Evolutionary conservation across 2,797 vertebrate species (phyloP), one percentile per base, ranked within the genome.

Genomic region (Anolis apletophallus): DNA sequence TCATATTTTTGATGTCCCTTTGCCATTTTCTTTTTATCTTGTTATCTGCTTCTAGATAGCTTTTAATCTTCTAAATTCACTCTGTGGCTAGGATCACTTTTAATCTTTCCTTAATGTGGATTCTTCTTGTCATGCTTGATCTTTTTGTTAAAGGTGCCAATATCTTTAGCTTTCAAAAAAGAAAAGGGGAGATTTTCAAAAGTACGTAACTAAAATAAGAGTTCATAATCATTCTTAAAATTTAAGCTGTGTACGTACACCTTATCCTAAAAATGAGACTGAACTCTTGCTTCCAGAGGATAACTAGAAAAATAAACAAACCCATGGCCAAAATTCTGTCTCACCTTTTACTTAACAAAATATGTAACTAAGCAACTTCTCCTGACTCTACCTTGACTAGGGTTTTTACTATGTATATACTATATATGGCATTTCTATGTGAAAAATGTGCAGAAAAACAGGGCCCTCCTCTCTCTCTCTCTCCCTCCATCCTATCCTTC

Each of bases 51-150:
- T 93, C 87, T 81, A 75, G 87, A 93, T 88, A 92, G 81, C 52
- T 93, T 94, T 94, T 92, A 89, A 85, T 94, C 88, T 92, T 95
- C 88, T 91, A 94, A 94, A 92, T 80, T 81, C 75, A 71, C 59
- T 86, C 68, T 55, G 69, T 82, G 87, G 84, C 81, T 78, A 71
- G 79, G 64, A 2, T 64, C 59, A 91, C 74, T 95, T 94, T 95
- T 93, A 92, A 95, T 94, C 89, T 91, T 94, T 34, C 1, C 16
- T 89, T 90, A 88, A 52, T 64, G 79, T 89, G 74, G 46, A 23
- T 92, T 89, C 83, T 88, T 87, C 61, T 76, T 90, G 80, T 32
- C 69, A n/a, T 74, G 90, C 88, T 95, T 93, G 85, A 91, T 95
- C 91, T 94, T 94, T 89, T 61, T 81, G 52, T 82, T 57, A 81